These are phyloP conservation scores for Lasioglossum malachurum DNA, from an alignment of 2,888 invertebrate species.

Conservation along the genomic window DNA sequence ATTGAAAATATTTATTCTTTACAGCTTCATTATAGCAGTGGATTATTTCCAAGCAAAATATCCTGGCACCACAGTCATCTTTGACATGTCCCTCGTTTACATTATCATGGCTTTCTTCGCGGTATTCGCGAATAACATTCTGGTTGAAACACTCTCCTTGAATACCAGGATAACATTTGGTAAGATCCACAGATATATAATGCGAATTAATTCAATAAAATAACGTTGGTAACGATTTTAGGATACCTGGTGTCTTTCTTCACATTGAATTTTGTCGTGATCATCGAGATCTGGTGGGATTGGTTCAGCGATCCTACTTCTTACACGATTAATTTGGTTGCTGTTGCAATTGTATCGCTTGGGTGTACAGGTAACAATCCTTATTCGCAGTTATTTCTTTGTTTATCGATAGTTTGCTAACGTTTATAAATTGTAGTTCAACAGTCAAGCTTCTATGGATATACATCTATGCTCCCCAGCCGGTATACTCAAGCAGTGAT, in stretches of 20 bases:
- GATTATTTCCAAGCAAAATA: conserved; percentile 96
- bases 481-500: conserved; percentile 97
- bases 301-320: conserved; percentile 92
- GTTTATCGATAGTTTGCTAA: background rate
- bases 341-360: conserved; percentile 94
- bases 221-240: conserved; percentile 75
- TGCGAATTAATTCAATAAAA: background rate
- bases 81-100: conserved; percentile 97
- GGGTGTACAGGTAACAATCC: conserved; percentile 91
- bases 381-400: background rate
- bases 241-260: conserved; percentile 93
- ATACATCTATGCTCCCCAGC: conserved; percentile 95
- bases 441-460: conserved; percentile 97
- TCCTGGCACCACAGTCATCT: conserved; percentile 93
- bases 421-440: conserved; percentile 87
- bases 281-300: conserved; percentile 95
- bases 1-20: conserved; percentile 69
- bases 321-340: conserved; percentile 93
- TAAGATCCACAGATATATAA: conserved; percentile 80
- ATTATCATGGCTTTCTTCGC: conserved; percentile 95
- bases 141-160: conserved; percentile 93
- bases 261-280: conserved; percentile 93
- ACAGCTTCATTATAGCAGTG: conserved; percentile 96
- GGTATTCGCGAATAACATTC: conserved; percentile 93
- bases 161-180: conserved; percentile 95